Conservation (phyloP, 2,797 vertebrate genomes). For the Platyrinchus mystaceus region DNA sequence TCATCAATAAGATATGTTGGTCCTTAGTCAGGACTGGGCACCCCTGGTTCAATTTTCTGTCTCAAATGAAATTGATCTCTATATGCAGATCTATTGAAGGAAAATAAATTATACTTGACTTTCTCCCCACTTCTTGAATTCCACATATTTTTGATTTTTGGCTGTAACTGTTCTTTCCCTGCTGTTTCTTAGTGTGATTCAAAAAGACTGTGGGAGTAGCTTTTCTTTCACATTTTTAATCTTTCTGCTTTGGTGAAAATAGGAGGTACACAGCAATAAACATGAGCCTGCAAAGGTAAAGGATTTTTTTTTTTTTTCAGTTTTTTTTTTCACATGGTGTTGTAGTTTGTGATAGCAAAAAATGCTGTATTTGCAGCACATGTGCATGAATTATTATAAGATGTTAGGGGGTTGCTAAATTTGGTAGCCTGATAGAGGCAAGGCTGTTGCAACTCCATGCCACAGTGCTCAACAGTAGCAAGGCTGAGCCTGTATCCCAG, state of each 20-base stretch:
- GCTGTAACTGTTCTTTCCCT: background rate
- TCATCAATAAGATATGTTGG: background rate
- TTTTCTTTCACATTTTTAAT: background rate
- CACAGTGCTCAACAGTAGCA: accelerated
- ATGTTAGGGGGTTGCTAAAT: background rate
- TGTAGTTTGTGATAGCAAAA: background rate
- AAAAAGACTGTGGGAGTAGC: background rate
- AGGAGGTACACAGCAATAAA: background rate
- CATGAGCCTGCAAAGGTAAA: background rate
- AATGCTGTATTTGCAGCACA: accelerated
- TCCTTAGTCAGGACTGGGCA: background rate
- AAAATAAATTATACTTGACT: background rate
- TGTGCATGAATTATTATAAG: background rate
- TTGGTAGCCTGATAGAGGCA: background rate
- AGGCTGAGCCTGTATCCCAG: background rate
- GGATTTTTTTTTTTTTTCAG: background rate
- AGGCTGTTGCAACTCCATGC: background rate
- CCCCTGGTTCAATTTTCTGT: background rate
- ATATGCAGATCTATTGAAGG: background rate
- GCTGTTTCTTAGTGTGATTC: background rate
- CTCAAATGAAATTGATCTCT: background rate
- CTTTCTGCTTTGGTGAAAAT: background rate
- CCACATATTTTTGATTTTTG: background rate
- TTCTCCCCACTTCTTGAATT: background rate
- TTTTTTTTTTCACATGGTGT: accelerated